A percentile compares a stretch with the other conserved stretches of the same genome.
Evolutionary conservation across 2,888 invertebrate species (phyloP).

Genomic region (Brachypalpus laphriformis): DNA sequence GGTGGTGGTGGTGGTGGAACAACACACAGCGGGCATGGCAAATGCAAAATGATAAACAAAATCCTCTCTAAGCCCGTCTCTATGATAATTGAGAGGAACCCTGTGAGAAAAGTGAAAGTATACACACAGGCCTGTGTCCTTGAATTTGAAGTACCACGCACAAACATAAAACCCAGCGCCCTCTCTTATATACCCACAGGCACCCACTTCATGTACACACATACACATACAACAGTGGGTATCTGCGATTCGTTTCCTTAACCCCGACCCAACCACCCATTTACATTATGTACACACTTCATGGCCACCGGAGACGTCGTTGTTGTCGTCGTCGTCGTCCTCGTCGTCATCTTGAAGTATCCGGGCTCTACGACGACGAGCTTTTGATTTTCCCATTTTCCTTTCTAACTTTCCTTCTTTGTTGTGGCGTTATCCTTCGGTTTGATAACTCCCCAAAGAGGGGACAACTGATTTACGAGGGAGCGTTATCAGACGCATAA

Average conservation of each 20-base stretch:
- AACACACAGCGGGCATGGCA: conserved; percentile 17
- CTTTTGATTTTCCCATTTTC: conserved; percentile 19
- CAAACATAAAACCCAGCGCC: neutral
- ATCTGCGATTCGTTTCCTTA: neutral
- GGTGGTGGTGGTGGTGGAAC: neutral
- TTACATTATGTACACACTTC: conserved; percentile 47
- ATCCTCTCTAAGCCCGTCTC: conserved; percentile 23
- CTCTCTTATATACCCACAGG: neutral
- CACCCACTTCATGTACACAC: conserved; percentile 1
- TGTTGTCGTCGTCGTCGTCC: conserved; percentile 22
- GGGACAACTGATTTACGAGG: conserved; percentile 30
- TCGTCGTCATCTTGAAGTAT: conserved; percentile 29
- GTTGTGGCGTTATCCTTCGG: conserved; percentile 34
- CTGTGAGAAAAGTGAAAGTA: conserved; percentile 21
- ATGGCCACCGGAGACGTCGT: conserved; percentile 42
- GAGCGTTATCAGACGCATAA: conserved; percentile 44
- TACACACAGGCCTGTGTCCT: conserved; percentile 30
- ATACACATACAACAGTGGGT: neutral
- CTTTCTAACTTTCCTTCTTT: neutral
- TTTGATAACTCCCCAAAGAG: conserved; percentile 2
- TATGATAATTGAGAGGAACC: conserved; percentile 20
- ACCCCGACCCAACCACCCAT: neutral
- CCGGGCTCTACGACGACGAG: conserved; percentile 7
- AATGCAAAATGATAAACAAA: conserved; percentile 46
- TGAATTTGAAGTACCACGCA: conserved; percentile 48